A percentile compares a stretch with the other conserved stretches of the same genome.
Conservation (phyloP, 2,113 vertebrate species). For the Atractosteus spatula region DNA sequence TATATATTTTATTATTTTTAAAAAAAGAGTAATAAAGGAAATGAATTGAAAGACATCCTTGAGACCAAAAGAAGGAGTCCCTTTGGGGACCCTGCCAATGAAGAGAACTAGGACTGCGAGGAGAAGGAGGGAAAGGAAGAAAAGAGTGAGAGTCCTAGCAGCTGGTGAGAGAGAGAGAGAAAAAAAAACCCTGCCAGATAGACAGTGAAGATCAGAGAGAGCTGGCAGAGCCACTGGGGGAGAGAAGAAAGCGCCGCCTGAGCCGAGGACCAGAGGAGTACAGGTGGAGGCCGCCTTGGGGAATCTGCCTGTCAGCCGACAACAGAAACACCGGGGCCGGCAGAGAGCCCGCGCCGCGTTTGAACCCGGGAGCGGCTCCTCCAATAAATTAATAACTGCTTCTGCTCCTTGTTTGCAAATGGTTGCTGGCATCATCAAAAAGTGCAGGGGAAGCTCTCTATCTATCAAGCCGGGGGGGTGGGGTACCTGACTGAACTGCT, state of each 20-base stretch:
- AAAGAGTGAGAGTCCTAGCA: constrained; percentile 63
- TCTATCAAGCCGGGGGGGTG: neutral
- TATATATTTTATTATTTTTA: constrained; percentile 45
- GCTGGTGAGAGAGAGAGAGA: constrained; percentile 60
- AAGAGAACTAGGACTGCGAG: constrained; percentile 30
- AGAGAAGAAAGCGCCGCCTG: constrained; percentile 67
- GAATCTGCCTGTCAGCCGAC: constrained; percentile 75
- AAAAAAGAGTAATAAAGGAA: constrained; percentile 56
- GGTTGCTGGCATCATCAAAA: constrained; percentile 68
- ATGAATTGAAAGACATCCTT: constrained; percentile 59
- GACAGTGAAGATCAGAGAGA: constrained; percentile 71
- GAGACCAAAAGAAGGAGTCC: constrained; percentile 65
- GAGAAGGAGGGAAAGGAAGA: constrained; percentile 36
- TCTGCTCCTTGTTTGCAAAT: constrained; percentile 66
- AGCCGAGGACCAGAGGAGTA: constrained; percentile 71
- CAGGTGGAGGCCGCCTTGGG: constrained; percentile 77
- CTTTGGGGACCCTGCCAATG: constrained; percentile 57
- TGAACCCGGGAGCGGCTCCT: constrained; percentile 62
- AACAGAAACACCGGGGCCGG: constrained; percentile 70
- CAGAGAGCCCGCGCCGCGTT: constrained; percentile 61
- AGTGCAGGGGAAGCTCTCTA: neutral
- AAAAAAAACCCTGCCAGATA: constrained; percentile 34
- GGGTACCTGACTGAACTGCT: neutral
- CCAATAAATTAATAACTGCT: constrained; percentile 72
- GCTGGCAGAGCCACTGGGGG: constrained; percentile 71